Conservation (phyloP, 2,113 vertebrate genomes). For the Lophura nycthemera region DNA sequence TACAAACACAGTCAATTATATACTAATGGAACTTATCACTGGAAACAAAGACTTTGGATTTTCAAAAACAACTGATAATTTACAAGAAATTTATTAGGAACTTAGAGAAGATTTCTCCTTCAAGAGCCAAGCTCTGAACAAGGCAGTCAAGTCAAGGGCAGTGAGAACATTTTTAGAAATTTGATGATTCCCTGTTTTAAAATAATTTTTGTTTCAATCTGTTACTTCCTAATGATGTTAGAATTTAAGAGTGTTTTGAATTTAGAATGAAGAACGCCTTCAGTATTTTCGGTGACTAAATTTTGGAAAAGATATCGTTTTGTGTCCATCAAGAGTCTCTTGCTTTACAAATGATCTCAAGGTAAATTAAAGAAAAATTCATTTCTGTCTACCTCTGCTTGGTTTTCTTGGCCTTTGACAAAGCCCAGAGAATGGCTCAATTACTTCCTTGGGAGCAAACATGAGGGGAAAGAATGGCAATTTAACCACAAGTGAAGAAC, state of each 20-base stretch:
- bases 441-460: neutral
- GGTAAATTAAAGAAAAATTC: neutral
- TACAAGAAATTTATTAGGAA: neutral
- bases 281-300: neutral
- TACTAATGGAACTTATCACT: neutral
- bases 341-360: neutral
- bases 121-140: neutral
- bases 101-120: neutral
- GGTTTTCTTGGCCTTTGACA: neutral
- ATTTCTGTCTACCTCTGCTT: neutral
- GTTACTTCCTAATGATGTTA: neutral
- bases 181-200: neutral
- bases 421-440: accelerated
- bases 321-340: neutral
- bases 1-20: neutral
- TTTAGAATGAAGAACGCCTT: neutral
- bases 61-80: neutral
- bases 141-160: neutral
- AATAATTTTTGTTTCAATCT: neutral
- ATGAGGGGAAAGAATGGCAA: neutral
- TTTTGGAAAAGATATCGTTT: neutral
- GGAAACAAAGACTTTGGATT: neutral
- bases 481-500: neutral
- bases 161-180: neutral
- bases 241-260: neutral